A percentile compares a stretch with the other conserved stretches of the same genome.
Conservation (phyloP, 2,888 invertebrate species). For the Odontothrips loti region DNA sequence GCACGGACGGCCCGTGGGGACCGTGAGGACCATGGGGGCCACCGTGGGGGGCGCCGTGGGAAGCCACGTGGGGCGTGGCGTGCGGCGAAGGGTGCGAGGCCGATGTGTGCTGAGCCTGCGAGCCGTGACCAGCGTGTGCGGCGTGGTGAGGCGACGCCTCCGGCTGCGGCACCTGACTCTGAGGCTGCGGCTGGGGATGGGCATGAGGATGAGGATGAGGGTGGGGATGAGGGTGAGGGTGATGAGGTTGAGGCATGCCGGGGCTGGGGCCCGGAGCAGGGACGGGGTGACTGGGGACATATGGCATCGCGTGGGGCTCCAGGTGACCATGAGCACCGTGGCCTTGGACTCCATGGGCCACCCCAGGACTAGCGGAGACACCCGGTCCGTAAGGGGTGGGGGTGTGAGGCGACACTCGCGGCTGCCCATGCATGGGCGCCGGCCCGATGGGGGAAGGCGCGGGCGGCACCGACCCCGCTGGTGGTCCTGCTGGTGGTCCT, state of each 20-base stretch:
- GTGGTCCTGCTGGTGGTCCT: neutral
- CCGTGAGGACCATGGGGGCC: neutral
- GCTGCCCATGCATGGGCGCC: neutral
- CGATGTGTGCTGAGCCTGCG: neutral
- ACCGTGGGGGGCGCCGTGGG: neutral
- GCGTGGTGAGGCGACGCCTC: slow-evolving; percentile 35
- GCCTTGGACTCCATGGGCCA: neutral
- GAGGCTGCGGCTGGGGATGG: slow-evolving; percentile 38
- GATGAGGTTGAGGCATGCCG: slow-evolving; percentile 31
- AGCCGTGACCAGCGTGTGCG: slow-evolving; percentile 31
- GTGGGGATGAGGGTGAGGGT: no score
- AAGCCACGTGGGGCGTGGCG: neutral
- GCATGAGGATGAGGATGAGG: no score
- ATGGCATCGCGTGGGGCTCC: slow-evolving; percentile 34
- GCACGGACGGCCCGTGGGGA: neutral
- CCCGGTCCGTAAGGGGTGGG: no score
- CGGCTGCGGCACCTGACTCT: slow-evolving; percentile 36
- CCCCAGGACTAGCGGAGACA: neutral
- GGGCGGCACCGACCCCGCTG: neutral
- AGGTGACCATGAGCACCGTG: neutral
- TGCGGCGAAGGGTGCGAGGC: neutral
- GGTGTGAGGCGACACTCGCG: neutral
- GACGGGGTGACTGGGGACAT: slow-evolving; percentile 37
- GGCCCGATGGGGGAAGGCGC: neutral
- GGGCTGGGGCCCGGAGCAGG: slow-evolving; percentile 38